Conservation (phyloP, 2,888 invertebrate species). For the Tinea pellionella region DNA sequence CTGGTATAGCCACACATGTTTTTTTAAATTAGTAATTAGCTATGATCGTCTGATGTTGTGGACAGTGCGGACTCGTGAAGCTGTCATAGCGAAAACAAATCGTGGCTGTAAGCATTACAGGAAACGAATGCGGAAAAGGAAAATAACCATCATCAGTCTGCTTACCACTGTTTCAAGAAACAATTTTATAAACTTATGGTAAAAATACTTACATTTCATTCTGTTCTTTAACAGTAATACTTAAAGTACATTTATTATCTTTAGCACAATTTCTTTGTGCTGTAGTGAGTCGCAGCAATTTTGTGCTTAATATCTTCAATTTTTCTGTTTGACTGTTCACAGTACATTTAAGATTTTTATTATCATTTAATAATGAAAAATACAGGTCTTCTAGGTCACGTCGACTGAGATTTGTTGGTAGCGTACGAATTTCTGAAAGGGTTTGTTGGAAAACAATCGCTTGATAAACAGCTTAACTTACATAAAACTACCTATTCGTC, state of each 20-base stretch:
- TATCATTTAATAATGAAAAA: conserved; percentile 70
- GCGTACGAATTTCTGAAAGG: conserved; percentile 11
- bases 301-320: conserved; percentile 37
- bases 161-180: no score
- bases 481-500: neutral
- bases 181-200: no score
- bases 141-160: no score
- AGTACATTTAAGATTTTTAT: conserved; percentile 71
- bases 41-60: no score
- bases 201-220: conserved; percentile 45
- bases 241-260: conserved; percentile 24
- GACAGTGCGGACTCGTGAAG: no score
- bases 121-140: no score
- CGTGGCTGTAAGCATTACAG: no score
- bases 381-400: conserved; percentile 76
- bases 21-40: no score
- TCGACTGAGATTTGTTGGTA: conserved; percentile 65
- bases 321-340: conserved; percentile 71
- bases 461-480: no score
- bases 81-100: no score
- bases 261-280: conserved; percentile 24
- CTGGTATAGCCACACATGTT: no score
- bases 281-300: conserved; percentile 35
- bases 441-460: neutral
- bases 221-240: conserved; percentile 34